These are phyloP conservation scores for Eristalis arbustorum DNA, from an alignment of 2,888 invertebrate species.

Conservation along the genomic window DNA sequence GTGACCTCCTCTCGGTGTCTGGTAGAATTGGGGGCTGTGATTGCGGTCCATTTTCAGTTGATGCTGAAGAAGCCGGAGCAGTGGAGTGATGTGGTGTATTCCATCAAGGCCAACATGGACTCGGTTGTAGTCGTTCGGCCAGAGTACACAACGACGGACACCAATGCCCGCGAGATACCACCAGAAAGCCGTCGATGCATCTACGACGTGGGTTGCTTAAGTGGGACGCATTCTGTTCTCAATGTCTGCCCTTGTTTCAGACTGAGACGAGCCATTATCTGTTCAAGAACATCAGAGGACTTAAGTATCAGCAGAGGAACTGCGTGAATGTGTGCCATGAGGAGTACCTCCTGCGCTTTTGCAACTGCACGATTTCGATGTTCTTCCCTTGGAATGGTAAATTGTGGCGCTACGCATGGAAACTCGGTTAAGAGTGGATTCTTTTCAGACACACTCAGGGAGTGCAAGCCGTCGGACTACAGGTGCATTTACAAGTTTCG, in stretches of 20 bases:
- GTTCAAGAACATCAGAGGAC: slow-evolving; percentile 68
- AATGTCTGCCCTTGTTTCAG: slow-evolving; percentile 1
- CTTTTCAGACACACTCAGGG: slow-evolving; percentile 21
- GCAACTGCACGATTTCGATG: slow-evolving; percentile 76
- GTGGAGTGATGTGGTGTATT: slow-evolving; percentile 73
- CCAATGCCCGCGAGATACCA: slow-evolving; percentile 71
- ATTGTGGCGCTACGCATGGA: background rate
- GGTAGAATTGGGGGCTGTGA: background rate
- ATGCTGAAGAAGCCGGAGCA: slow-evolving; percentile 75
- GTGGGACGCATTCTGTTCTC: background rate
- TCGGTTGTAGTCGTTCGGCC: slow-evolving; percentile 76
- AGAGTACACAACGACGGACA: slow-evolving; percentile 75
- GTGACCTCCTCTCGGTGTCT: slow-evolving; percentile 1
- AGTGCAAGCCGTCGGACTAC: slow-evolving; percentile 73
- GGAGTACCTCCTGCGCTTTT: slow-evolving; percentile 74
- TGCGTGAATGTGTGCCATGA: slow-evolving; percentile 78
- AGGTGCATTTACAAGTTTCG: slow-evolving; percentile 75
- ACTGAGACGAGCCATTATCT: slow-evolving; percentile 71
- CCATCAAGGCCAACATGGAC: slow-evolving; percentile 75
- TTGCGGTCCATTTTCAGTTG: slow-evolving; percentile 68
- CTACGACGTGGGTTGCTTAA: slow-evolving; percentile 72
- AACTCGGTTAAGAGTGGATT: background rate
- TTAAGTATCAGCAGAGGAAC: slow-evolving; percentile 73
- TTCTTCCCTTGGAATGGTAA: slow-evolving; percentile 75
- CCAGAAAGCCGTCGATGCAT: slow-evolving; percentile 75